Base-by-base conservation (phyloP, 1,140 invertebrate species). In the Halesus radiatus region DNA sequence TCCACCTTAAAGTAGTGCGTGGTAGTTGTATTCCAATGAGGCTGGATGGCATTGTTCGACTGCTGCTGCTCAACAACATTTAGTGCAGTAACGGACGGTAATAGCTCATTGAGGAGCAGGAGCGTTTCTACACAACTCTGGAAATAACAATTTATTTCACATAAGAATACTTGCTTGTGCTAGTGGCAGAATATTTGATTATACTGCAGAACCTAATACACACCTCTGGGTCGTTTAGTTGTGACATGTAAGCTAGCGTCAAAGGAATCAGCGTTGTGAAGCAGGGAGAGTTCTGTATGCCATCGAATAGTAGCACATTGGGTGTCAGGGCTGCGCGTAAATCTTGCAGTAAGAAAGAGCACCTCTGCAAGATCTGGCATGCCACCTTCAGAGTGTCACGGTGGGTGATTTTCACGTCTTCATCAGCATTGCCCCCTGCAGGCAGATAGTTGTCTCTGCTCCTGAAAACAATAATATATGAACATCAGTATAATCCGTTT, bases 1-100 rank as follows among this genome's bases (percentile, higher is more conserved):
- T 99, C 97, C 8, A 99, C 93, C 90, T 97, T 94, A 10, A 96
- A 95, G 86, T 98, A 98, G 89, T 97, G 95, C 84, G 94, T 92
- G 81, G 94, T 95, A 0, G 95, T 96, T 10, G 95, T 91, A 85
- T 81, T 52, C 52, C 29, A 74, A 5, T 60, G 64, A 50, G 72
- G 58, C 60, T 83, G 26, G 56, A 76, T n/a, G 80, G 66, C 5
- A 83, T 79, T 10, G 81, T 68, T 23, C 32, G 26, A 13, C 86
- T 85, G 15, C 37, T 50, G 53, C 26, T 53, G 75, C 73, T 85
- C 88, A 54, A 94, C 83, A 62, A 94, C 92, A 89, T 98, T 98
- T 56, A 98, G 88, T 10, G 94, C 93, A 0, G 96, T 93, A 1
- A 98, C 94, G 80, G 97, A 95, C 0, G 98, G 98, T 26, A 99